Conservation (phyloP, 2,797 vertebrate genomes). For the Notolepis coatsorum region DNA sequence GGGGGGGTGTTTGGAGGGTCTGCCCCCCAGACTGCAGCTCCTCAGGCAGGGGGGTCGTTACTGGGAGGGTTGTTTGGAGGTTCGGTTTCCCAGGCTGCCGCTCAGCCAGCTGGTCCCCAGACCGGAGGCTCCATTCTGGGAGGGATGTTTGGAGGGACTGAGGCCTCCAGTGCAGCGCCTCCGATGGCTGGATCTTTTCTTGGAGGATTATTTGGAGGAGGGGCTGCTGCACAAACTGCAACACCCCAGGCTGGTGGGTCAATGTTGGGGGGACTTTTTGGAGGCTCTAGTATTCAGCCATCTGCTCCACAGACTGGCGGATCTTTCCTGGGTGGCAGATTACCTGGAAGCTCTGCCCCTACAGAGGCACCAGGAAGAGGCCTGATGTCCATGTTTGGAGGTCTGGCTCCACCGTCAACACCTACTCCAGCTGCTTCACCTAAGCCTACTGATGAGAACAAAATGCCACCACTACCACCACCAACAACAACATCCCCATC, state of each 20-base stretch:
- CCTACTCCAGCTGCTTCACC: slow-evolving; percentile 18
- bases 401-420: slow-evolving; percentile 49
- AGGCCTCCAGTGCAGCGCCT: slow-evolving; percentile 56
- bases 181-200: slow-evolving; percentile 73
- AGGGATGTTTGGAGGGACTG: slow-evolving; percentile 74
- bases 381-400: slow-evolving; percentile 82
- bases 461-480: too few relatives aligned
- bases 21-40: slow-evolving; percentile 58
- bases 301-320: slow-evolving; percentile 45
- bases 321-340: slow-evolving; percentile 67
- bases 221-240: slow-evolving; percentile 51
- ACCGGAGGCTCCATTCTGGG: slow-evolving; percentile 71
- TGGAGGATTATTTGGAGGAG: slow-evolving; percentile 65
- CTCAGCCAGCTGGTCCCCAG: slow-evolving; percentile 53
- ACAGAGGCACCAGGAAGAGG: slow-evolving; percentile 75
- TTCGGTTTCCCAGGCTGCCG: slow-evolving; percentile 44
- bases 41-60: slow-evolving; percentile 72
- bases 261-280: slow-evolving; percentile 69
- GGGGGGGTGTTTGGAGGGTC: slow-evolving; percentile 57
- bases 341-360: slow-evolving; percentile 59
- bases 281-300: slow-evolving; percentile 60
- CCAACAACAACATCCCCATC: slow-evolving; percentile 43
- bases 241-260: slow-evolving; percentile 65
- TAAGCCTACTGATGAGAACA: slow-evolving; percentile 58
- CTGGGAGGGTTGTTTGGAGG: slow-evolving; percentile 81